Conservation (phyloP, 2,113 vertebrate genomes). For the Oncorhynchus masou region DNA sequence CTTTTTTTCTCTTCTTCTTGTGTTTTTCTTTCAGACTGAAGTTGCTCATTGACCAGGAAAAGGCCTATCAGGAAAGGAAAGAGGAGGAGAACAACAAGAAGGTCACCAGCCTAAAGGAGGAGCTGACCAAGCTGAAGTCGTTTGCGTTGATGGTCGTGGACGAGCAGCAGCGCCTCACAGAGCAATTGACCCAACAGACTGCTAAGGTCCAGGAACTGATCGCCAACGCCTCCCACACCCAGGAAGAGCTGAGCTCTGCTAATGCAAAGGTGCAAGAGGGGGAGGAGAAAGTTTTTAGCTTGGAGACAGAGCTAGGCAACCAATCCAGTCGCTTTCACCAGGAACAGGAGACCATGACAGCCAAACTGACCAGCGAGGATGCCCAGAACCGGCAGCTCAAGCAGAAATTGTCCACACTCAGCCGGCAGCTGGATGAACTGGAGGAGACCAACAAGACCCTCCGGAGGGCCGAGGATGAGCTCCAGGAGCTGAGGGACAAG, state of each 20-base stretch:
- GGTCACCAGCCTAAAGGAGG: conserved; percentile 82
- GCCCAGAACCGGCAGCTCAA: conserved; percentile 88
- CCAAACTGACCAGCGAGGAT: conserved; percentile 91
- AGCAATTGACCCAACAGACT: conserved; percentile 84
- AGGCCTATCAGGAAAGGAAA: conserved; percentile 79
- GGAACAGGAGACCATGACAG: conserved; percentile 87
- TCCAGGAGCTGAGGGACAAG: conserved; percentile 91
- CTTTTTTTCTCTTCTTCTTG: conserved; percentile 8
- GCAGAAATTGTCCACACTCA: conserved; percentile 87
- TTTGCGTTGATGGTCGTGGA: conserved; percentile 96
- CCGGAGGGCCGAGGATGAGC: conserved; percentile 89
- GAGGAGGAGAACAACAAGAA: conserved; percentile 86
- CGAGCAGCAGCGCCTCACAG: conserved; percentile 89
- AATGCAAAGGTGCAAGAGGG: conserved; percentile 82
- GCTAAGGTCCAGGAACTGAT: conserved; percentile 84
- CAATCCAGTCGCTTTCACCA: conserved; percentile 77
- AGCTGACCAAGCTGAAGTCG: conserved; percentile 91
- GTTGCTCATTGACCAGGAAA: conserved; percentile 88
- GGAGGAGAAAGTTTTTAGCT: conserved; percentile 79
- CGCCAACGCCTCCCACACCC: conserved; percentile 73
- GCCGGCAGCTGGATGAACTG: conserved; percentile 89
- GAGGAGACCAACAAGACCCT: conserved; percentile 93
- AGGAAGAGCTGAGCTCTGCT: conserved; percentile 79
- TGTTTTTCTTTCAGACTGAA: conserved; percentile 83
- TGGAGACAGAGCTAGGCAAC: conserved; percentile 81